phyloP scores from a whole-genome alignment of 2,113 vertebrate species.

The Acanthochromis polyacanthus region DNA sequence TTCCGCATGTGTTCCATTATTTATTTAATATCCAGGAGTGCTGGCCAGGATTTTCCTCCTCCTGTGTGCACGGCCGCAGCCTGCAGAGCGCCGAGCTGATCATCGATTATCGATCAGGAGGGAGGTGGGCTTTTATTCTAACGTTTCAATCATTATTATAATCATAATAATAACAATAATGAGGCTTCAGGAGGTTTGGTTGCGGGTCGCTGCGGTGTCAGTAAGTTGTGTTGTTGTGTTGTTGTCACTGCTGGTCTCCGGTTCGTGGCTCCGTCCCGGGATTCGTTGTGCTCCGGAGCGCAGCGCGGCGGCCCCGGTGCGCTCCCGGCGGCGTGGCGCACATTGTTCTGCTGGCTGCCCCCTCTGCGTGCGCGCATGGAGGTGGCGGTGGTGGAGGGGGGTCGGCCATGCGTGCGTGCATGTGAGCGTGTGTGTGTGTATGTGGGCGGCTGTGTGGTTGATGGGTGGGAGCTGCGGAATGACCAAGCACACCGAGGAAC shows the following conservation, averaged over 20 bases:
- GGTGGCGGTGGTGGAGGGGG: no score
- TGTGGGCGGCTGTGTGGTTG: not conserved
- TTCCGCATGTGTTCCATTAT: constrained; percentile 21
- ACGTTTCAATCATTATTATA: no score
- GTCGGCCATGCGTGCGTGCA: not conserved
- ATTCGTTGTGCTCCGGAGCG: constrained; percentile 10
- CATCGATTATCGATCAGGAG: no score
- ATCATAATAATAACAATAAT: no score
- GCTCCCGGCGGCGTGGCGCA: constrained; percentile 27
- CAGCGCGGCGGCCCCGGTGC: no score
- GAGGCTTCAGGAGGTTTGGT: no score
- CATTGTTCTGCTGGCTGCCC: constrained; percentile 32
- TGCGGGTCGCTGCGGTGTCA: no score
- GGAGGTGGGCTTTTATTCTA: no score
- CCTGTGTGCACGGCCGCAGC: not conserved
- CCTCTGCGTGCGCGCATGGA: constrained; percentile 2
- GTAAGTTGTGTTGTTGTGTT: constrained; percentile 19
- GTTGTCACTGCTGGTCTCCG: constrained; percentile 1
- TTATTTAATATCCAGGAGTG: constrained; percentile 2
- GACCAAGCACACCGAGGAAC: constrained; percentile 61
- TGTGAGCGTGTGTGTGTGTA: not conserved
- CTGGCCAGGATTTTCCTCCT: not conserved
- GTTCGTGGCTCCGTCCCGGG: not conserved
- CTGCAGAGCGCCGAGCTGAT: not conserved
- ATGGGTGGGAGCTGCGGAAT: constrained; percentile 51